Evolutionary conservation across 37 sponge, comb jelly and placozoan genomes (phyloP), one percentile per base, ranked within the genome.

Genomic region (Hexactinellida sp.): DNA sequence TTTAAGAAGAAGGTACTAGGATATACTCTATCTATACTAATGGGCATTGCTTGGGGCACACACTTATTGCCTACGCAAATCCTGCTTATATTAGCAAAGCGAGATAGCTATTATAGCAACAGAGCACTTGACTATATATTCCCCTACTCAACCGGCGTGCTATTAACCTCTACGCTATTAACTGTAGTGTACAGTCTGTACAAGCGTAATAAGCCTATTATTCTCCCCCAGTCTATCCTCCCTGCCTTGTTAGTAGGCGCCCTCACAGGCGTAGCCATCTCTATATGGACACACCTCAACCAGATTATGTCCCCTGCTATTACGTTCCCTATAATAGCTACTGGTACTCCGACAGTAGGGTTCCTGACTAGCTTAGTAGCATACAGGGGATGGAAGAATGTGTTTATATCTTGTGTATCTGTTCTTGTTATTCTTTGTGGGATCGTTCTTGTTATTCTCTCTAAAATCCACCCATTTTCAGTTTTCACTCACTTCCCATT

Each of bases 241-340:
- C 95, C 95, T 76, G 95, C 88, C 24, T 85, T 94, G 21, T 36
- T 90, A 34, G 89, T 89, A 13, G 95, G 95, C 0, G 89, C 92
- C 83, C 86, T 94, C 87, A 92, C 93, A 91, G 95, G 93, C 25
- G 89, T 89, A 82, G 30, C 93, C 90, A 19, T 83, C 89, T 92
- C 82, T 1, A 84, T 85, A 0, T 94, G 92, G 92, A 89, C 92
- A 35, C 19, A 86, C 37, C 93, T 91, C 37, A 94, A 92, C 54
- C 85, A 86, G 36, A 85, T 89, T 32, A 55, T 94, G 47, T 90
- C 93, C 7, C 87, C 90, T 54, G 88, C 91, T 39, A 85, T 92
- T 28, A 84, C 84, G 36, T 90, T 91, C 82, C 95, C 95, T 0
- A 19, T 94, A 16, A 82, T 92, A 24, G 88, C 92, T 38, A 87